Evolutionary conservation across 2,113 vertebrate genomes (phyloP), one percentile per base, ranked within the genome.

Genomic region (Pedetes capensis): DNA sequence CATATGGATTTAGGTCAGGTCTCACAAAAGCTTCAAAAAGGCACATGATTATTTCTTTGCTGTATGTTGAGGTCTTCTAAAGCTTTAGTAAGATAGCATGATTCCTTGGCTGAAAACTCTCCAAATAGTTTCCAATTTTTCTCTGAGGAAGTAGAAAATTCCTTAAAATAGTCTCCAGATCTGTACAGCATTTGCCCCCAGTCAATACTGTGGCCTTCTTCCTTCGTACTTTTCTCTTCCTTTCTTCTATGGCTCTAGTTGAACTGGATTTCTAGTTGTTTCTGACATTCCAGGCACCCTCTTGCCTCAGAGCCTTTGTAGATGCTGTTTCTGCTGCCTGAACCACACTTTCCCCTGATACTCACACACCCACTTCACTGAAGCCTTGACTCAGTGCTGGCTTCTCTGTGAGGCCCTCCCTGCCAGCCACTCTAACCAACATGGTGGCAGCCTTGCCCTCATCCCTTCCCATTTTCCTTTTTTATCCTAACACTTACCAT

Each of bases 291-390:
- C 27, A 59, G 29, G 1, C 5, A 20, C 27, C 14, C 29, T 42
- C 22, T 27, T 16, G 34, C 23, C 57, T n/a, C 66, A 72, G 42
- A 57, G 34, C 16, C 12, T 63, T 78, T 59, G 53, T 34, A 59
- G 12, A n/a, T 64, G 27, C 47, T 32, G 6, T 42, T n/a, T 61
- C 8, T 39, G 8, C 11, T 29, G 34, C 23, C 42, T 22, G 3
- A n/a, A 66, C 16, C 9, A 34, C 3, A 14, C 1, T 8, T 44
- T n/a, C 6, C 18, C n/a, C 23, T 12, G 27, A 18, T 1, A 6
- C 44, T 69, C 37, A 61, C 0, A 4, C 13, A 16, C 6, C 17
- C 12, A 18, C 6, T 32, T 57, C 16, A 13, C 2, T 20, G 27
- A 76, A 57, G 51, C 4, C 25, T 86, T 85, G 16, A 2, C n/a